Conservation (phyloP, 2,113 vertebrate species). For the Eretmochelys imbricata region DNA sequence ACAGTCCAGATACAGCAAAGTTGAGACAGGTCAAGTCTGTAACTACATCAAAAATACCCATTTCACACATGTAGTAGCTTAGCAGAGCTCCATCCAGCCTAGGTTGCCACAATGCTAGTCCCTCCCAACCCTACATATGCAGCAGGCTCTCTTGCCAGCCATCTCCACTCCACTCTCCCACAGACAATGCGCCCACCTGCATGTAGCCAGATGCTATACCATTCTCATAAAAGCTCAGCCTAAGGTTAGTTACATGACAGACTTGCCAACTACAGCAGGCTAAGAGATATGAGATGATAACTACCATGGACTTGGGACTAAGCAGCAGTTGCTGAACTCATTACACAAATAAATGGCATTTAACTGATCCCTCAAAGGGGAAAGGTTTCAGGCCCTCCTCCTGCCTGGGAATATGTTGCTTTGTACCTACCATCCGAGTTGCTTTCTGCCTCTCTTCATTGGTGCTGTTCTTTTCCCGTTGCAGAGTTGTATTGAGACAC, state of each 20-base stretch:
- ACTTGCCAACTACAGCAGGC: neutral
- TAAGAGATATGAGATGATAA: neutral
- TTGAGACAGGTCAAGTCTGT: neutral
- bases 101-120: neutral
- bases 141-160: neutral
- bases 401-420: rapidly evolving
- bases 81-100: neutral
- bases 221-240: neutral
- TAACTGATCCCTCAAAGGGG: neutral
- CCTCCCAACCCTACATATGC: neutral
- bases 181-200: neutral
- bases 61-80: neutral
- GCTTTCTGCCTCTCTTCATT: conserved; percentile 78
- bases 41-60: neutral
- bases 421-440: conserved; percentile 84
- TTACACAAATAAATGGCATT: neutral
- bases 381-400: neutral
- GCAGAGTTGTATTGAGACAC: conserved; percentile 61
- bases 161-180: neutral
- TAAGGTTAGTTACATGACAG: rapidly evolving
- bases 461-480: conserved; percentile 65
- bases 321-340: neutral
- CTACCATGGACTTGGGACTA: neutral
- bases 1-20: neutral
- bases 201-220: neutral